A percentile compares a stretch with the other conserved stretches of the same genome.
Conservation (phyloP, 2,113 vertebrate genomes). For the Platanista minor region DNA sequence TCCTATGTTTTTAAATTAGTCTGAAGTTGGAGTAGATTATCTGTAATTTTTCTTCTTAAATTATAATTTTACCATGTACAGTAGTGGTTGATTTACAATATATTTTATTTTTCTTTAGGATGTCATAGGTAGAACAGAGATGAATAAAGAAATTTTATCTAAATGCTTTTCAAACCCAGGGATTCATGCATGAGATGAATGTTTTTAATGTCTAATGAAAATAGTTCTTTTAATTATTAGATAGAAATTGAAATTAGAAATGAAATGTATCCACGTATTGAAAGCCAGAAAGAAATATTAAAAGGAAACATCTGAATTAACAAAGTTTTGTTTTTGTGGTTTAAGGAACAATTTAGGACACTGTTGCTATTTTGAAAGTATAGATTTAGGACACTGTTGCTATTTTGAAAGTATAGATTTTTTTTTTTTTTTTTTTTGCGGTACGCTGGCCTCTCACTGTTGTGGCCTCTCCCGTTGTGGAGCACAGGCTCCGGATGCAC, state of each 20-base stretch:
- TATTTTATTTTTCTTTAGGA: constrained; percentile 17
- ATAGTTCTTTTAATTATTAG: constrained; percentile 11
- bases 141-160: not conserved
- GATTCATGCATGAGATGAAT: not conserved
- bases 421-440: too few relatives aligned
- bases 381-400: too few relatives aligned
- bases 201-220: not conserved
- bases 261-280: not conserved
- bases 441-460: too few relatives aligned
- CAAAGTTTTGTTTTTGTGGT: not conserved
- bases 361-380: not conserved
- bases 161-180: not conserved
- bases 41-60: not conserved
- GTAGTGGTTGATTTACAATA: not conserved
- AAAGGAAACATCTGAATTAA: not conserved
- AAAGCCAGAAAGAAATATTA: not conserved
- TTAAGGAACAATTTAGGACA: not conserved
- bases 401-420: too few relatives aligned
- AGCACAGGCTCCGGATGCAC: too few relatives aligned
- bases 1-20: not conserved
- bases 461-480: too few relatives aligned
- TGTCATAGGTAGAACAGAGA: not conserved
- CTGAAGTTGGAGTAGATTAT: not conserved
- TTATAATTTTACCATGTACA: not conserved
- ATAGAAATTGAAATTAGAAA: not conserved